These are phyloP conservation scores for Zaprionus tsacasi DNA, from an alignment of 1,140 invertebrate genomes.

Conservation along the genomic window DNA sequence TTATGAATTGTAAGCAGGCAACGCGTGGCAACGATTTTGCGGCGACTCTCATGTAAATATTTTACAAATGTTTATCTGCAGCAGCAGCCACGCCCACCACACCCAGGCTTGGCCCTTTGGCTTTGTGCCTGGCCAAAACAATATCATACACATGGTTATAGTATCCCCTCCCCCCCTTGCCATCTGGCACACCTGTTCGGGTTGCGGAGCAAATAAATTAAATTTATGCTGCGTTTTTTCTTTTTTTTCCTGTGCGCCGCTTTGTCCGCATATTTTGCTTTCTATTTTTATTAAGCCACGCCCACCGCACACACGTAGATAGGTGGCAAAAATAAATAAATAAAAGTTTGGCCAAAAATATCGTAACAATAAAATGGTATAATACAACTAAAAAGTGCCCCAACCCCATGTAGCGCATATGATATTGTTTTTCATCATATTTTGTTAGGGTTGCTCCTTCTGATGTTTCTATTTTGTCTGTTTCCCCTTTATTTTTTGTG, in stretches of 20 bases:
- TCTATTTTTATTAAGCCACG: slow-evolving; percentile 55
- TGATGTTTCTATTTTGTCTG: neutral
- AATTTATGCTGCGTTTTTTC: slow-evolving; percentile 73
- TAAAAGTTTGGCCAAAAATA: slow-evolving; percentile 60
- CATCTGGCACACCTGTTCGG: slow-evolving; percentile 58
- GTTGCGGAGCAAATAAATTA: slow-evolving; percentile 70
- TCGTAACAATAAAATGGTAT: slow-evolving; percentile 77
- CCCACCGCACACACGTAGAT: slow-evolving; percentile 22
- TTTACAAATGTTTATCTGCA: slow-evolving; percentile 70
- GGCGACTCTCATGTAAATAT: slow-evolving; percentile 62
- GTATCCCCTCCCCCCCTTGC: neutral
- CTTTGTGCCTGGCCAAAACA: slow-evolving; percentile 53
- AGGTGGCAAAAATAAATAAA: slow-evolving; percentile 51
- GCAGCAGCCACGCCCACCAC: slow-evolving; percentile 11
- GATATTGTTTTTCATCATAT: slow-evolving; percentile 48
- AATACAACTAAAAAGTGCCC: slow-evolving; percentile 28
- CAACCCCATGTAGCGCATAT: neutral
- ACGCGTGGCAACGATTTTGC: slow-evolving; percentile 4
- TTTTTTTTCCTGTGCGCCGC: slow-evolving; percentile 16
- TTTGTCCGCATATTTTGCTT: slow-evolving; percentile 34
- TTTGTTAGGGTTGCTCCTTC: slow-evolving; percentile 1
- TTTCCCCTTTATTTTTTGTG: neutral
- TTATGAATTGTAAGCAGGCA: slow-evolving; percentile 7
- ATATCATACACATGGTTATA: slow-evolving; percentile 30
- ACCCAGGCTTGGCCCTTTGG: slow-evolving; percentile 29